Evolutionary conservation across 2,888 invertebrate species (phyloP).

Genomic region (Drosophila conformis): DNA sequence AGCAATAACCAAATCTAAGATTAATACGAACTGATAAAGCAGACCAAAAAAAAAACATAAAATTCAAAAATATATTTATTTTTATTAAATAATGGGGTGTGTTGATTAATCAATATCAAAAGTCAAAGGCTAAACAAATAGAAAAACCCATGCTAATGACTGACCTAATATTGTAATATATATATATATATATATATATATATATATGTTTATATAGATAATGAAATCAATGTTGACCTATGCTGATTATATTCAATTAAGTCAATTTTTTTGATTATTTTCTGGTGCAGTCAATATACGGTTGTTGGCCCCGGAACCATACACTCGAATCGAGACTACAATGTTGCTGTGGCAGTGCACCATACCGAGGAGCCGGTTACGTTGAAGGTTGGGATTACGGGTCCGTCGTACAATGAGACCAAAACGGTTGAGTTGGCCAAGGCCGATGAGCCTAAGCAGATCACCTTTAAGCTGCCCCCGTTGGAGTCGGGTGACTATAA

Average conservation of each 20-base stretch:
- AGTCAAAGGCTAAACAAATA: not conserved
- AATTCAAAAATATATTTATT: not conserved
- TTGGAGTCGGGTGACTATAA: conserved; percentile 88
- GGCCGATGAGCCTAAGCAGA: conserved; percentile 65
- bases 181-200: too few relatives aligned
- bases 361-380: conserved; percentile 70
- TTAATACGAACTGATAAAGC: conserved; percentile 23
- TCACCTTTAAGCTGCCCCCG: conserved; percentile 72
- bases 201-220: conserved; percentile 9
- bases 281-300: conserved; percentile 86
- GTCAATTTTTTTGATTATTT: conserved; percentile 4
- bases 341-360: conserved; percentile 89
- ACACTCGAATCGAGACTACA: conserved; percentile 93
- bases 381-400: conserved; percentile 78
- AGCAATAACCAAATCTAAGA: not conserved
- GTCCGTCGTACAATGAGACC: conserved; percentile 73
- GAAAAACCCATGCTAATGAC: conserved; percentile 15
- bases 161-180: conserved; percentile 27
- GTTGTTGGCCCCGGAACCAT: conserved; percentile 92
- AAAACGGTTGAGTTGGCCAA: conserved; percentile 67
- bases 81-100: not conserved
- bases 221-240: conserved; percentile 17
- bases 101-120: conserved; percentile 24
- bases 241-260: conserved; percentile 31
- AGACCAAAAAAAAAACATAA: not conserved